Percentiles rank a stretch among this genome's conserved stretches.
Evolutionary conservation across 1,140 invertebrate genomes (phyloP).

Genomic region (Nixonia krombeini): DNA sequence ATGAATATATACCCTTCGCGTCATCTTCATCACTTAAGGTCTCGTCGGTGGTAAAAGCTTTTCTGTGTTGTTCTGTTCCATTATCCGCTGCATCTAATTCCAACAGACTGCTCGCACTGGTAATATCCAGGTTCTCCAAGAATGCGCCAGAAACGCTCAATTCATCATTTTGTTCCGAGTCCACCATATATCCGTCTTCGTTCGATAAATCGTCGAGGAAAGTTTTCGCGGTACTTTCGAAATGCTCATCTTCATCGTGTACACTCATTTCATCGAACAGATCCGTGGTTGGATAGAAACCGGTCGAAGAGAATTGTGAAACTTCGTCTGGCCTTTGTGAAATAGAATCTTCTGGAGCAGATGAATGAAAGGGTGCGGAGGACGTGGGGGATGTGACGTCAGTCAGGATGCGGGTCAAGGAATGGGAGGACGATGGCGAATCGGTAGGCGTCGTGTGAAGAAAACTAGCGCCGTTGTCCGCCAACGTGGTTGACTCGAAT

Average conservation of each 20-base stretch:
- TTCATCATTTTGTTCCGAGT: background rate
- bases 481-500: conserved; percentile 17
- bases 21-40: background rate
- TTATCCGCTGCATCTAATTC: background rate
- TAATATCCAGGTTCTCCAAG: conserved; percentile 3
- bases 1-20: background rate
- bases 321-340: too few relatives aligned
- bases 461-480: conserved; percentile 25
- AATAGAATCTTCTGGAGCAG: too few relatives aligned
- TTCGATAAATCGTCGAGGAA: too few relatives aligned
- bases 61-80: background rate
- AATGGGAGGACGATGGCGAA: conserved; percentile 6
- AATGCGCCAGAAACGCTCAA: too few relatives aligned
- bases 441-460: conserved; percentile 26
- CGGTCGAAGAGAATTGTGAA: too few relatives aligned
- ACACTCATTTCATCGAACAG: too few relatives aligned
- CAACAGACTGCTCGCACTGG: background rate
- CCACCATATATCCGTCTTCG: background rate
- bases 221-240: too few relatives aligned
- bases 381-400: background rate
- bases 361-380: background rate
- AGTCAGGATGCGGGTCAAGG: background rate
- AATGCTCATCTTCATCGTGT: too few relatives aligned
- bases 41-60: conserved; percentile 1
- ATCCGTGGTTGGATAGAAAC: too few relatives aligned